A percentile compares a stretch with the other conserved stretches of the same genome.
Conservation (phyloP, 2,797 vertebrate genomes). For the Eidolon dupreanum region DNA sequence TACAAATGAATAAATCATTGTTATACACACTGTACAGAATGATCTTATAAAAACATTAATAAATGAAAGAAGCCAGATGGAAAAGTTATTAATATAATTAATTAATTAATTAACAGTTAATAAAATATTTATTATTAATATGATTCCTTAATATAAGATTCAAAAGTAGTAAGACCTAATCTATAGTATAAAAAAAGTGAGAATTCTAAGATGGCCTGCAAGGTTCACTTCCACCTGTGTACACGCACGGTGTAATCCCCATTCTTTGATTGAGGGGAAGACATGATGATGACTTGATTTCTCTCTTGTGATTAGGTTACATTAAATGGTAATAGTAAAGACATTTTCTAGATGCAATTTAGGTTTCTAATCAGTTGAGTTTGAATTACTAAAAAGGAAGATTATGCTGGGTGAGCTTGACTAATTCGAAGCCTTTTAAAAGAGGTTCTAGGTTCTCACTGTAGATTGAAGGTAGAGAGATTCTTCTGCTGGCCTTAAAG, state of each 20-base stretch:
- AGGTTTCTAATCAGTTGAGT: not conserved
- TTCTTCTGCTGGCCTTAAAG: not conserved
- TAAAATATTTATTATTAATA: too few species aligned
- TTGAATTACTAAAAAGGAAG: not conserved
- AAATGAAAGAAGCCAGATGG: not conserved
- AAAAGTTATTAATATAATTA: not conserved
- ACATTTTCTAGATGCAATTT: not conserved
- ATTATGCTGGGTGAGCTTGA: not conserved
- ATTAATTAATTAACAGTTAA: too few species aligned
- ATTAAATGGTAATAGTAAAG: not conserved
- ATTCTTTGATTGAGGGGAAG: not conserved
- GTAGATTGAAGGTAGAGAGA: not conserved
- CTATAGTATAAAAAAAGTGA: not conserved
- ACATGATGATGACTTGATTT: not conserved
- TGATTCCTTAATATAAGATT: not conserved
- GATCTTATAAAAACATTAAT: not conserved
- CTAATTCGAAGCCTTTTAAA: not conserved
- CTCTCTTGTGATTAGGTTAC: not conserved
- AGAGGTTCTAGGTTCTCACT: not conserved
- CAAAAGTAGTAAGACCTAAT: not conserved
- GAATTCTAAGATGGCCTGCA: not conserved
- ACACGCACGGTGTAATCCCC: not conserved
- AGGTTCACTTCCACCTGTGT: not conserved
- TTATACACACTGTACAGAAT: not conserved
- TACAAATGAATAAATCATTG: not conserved